phyloP scores from a whole-genome alignment of 2,888 invertebrate species.

The Tillus elongatus region DNA sequence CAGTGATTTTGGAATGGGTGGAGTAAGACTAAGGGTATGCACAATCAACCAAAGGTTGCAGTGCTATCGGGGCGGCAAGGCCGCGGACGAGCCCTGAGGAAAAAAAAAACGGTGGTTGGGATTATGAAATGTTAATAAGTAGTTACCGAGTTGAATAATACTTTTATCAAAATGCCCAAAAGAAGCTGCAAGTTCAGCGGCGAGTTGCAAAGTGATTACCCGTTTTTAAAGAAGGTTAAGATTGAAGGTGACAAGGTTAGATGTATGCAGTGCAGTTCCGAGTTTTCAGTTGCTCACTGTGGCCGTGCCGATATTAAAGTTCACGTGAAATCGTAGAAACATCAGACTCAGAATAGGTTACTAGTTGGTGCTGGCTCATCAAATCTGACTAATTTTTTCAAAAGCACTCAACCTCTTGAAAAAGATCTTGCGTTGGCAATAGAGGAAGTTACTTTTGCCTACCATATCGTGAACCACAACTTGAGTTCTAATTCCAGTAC shows the following conservation, averaged over 20 bases:
- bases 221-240: no score
- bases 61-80: no score
- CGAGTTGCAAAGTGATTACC: no score
- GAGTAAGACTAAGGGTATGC: no score
- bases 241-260: no score
- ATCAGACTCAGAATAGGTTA: constrained; percentile 8
- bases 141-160: no score
- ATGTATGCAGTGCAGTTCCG: constrained; percentile 5
- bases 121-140: no score
- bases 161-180: no score
- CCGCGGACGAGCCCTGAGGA: no score
- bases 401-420: background rate
- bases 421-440: constrained; percentile 7
- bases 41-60: no score
- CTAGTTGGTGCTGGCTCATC: constrained; percentile 7
- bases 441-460: constrained; percentile 11
- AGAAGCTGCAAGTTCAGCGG: constrained; percentile 7
- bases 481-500: constrained; percentile 12
- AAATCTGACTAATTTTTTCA: constrained; percentile 2
- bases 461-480: constrained; percentile 10
- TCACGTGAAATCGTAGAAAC: constrained; percentile 8
- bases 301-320: constrained; percentile 5
- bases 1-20: no score
- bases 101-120: no score
- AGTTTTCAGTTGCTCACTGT: constrained; percentile 7